phyloP scores from a whole-genome alignment of 2,797 vertebrate species.

The Amphiprion clarkii region DNA sequence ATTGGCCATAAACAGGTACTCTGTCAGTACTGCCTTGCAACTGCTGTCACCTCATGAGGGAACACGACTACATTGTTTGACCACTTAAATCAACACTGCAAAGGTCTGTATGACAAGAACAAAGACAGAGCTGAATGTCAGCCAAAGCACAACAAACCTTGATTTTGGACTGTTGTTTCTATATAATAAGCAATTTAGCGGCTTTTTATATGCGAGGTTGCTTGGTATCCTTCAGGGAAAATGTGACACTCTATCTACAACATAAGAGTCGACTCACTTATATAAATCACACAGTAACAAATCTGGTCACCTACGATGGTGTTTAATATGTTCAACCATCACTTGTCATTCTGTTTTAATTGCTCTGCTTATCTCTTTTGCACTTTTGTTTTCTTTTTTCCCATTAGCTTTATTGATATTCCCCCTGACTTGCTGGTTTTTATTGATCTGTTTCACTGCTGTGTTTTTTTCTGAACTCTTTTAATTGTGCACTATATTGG shows the following conservation, averaged over 20 bases:
- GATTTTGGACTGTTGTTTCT: no score
- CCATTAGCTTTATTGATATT: conserved; percentile 18
- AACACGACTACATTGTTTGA: no score
- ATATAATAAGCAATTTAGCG: no score
- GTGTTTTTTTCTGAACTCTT: conserved; percentile 12
- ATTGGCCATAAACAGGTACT: no score
- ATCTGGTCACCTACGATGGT: conserved; percentile 2
- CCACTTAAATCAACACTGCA: no score
- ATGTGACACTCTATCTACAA: neutral
- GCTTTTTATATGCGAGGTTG: neutral
- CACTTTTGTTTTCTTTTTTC: neutral
- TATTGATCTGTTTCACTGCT: conserved; percentile 16
- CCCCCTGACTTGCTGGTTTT: neutral
- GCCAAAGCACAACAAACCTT: no score
- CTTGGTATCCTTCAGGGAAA: neutral
- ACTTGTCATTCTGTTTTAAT: neutral
- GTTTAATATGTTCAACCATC: neutral
- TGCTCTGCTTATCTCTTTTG: neutral
- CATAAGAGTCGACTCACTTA: neutral
- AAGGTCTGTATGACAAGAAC: no score
- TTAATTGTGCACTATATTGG: conserved; percentile 26
- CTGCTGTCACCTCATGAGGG: no score
- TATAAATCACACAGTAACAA: conserved; percentile 21
- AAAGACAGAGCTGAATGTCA: no score
- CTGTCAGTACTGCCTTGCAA: no score